Percentiles rank a stretch among this genome's conserved stretches.
phyloP scores from a whole-genome alignment of 64 coral and sea anemone genomes.

The Cladopsammia gracilis region DNA sequence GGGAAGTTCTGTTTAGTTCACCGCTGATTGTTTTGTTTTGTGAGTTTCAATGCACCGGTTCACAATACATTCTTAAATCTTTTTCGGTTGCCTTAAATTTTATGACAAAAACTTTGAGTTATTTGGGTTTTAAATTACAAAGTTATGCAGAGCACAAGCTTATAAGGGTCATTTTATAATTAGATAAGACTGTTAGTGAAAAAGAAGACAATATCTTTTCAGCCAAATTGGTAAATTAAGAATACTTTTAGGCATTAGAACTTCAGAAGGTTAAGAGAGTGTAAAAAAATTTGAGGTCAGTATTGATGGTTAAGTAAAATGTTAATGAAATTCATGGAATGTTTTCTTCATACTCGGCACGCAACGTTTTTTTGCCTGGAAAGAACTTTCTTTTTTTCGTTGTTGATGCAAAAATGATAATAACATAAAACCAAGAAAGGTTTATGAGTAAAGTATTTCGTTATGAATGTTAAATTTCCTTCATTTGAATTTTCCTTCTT shows the following conservation, averaged over 20 bases:
- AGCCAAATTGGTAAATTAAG: not conserved
- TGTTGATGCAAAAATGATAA: too few relatives aligned
- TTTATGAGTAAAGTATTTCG: not conserved
- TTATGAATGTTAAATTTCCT: not conserved
- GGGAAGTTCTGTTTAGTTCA: too few relatives aligned
- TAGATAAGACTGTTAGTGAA: not conserved
- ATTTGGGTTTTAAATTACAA: not conserved
- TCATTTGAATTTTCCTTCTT: not conserved
- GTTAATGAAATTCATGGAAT: constrained; percentile 22
- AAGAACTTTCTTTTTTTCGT: too few relatives aligned
- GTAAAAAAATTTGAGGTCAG: not conserved
- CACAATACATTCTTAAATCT: not conserved
- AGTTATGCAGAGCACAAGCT: not conserved
- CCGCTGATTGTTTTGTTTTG: too few relatives aligned
- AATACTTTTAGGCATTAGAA: not conserved
- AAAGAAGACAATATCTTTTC: constrained; percentile 36
- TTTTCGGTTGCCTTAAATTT: not conserved
- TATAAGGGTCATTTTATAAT: not conserved
- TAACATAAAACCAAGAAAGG: not conserved
- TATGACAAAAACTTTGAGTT: not conserved
- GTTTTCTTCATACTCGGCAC: constrained; percentile 3
- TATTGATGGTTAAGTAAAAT: not conserved
- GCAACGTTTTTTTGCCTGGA: not conserved
- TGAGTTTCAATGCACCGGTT: not conserved
- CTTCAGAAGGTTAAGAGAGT: not conserved